A percentile compares a stretch with the other conserved stretches of the same genome.
Evolutionary conservation across 2,113 vertebrate species (phyloP).

Genomic region (Emberiza fucata): DNA sequence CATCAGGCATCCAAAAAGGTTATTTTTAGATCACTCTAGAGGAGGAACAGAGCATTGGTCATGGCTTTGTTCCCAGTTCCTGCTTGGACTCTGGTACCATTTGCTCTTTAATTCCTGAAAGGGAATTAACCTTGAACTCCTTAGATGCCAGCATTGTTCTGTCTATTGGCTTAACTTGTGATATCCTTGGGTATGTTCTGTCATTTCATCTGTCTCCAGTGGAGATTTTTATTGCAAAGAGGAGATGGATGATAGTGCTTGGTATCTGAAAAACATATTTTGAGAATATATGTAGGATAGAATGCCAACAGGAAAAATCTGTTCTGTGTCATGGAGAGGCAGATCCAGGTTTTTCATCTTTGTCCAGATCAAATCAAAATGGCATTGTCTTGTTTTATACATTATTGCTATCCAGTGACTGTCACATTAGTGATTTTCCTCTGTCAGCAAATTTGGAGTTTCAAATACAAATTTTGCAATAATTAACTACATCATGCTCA

Average conservation of each 20-base stretch:
- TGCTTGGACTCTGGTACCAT: constrained; percentile 39
- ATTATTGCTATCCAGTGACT: background rate
- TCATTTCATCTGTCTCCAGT: constrained; percentile 37
- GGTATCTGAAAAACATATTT: constrained; percentile 43
- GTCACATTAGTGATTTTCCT: background rate
- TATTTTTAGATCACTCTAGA: constrained; percentile 54
- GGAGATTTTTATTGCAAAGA: background rate
- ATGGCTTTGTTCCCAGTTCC: constrained; percentile 49
- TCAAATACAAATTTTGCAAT: background rate
- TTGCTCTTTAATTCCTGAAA: constrained; percentile 49
- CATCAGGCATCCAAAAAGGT: constrained; percentile 7
- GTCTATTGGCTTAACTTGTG: constrained; percentile 31
- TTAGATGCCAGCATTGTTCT: constrained; percentile 28
- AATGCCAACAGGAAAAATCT: constrained; percentile 52
- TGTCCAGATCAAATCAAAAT: constrained; percentile 49
- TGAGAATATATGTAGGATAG: constrained; percentile 41
- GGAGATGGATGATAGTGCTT: background rate
- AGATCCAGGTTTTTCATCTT: constrained; percentile 35
- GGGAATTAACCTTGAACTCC: constrained; percentile 58
- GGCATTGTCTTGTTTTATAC: constrained; percentile 36
- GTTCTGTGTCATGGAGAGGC: constrained; percentile 32
- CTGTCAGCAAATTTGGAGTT: constrained; percentile 24
- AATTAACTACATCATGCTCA: background rate
- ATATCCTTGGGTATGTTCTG: constrained; percentile 40
- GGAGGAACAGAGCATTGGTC: constrained; percentile 4